Percentiles rank a stretch among this genome's conserved stretches.
Evolutionary conservation across 1,140 invertebrate genomes (phyloP).

Genomic region (Neodiprion virginianus): DNA sequence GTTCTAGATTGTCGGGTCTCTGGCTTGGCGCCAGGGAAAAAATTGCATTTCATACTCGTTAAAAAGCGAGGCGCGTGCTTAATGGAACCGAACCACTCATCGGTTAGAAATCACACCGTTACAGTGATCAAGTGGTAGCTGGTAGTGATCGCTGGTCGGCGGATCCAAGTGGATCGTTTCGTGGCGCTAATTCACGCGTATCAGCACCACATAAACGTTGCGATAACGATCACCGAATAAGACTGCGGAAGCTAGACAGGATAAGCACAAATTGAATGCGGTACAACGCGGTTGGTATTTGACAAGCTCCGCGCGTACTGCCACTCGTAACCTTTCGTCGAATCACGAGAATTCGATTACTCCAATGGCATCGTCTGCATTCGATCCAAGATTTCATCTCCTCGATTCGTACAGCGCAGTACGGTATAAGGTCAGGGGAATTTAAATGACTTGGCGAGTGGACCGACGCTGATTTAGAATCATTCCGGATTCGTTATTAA

Average conservation of each 20-base stretch:
- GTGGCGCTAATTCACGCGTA: constrained; percentile 48
- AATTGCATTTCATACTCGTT: background rate
- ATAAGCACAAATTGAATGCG: constrained; percentile 9
- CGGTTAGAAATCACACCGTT: constrained; percentile 10
- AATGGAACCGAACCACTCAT: constrained; percentile 20
- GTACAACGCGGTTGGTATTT: background rate
- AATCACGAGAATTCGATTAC: constrained; percentile 51
- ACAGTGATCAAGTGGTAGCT: background rate
- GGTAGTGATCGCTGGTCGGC: background rate
- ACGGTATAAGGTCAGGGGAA: background rate
- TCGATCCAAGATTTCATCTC: constrained; percentile 25
- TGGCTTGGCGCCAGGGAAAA: background rate
- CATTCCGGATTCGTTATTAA: constrained; percentile 6
- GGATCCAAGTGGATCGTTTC: constrained; percentile 35
- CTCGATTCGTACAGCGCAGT: background rate
- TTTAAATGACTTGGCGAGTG: background rate
- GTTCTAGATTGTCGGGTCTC: constrained; percentile 37
- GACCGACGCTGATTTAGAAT: background rate
- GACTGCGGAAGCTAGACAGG: constrained; percentile 9
- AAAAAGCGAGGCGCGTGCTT: constrained; percentile 13
- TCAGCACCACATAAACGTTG: constrained; percentile 20
- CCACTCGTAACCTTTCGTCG: constrained; percentile 38
- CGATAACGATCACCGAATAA: constrained; percentile 25
- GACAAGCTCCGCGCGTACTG: constrained; percentile 6
- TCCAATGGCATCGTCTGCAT: constrained; percentile 46